A percentile compares a stretch with the other conserved stretches of the same genome.
phyloP scores from a whole-genome alignment of 2,113 vertebrate genomes.

The Oryzias melastigma region DNA sequence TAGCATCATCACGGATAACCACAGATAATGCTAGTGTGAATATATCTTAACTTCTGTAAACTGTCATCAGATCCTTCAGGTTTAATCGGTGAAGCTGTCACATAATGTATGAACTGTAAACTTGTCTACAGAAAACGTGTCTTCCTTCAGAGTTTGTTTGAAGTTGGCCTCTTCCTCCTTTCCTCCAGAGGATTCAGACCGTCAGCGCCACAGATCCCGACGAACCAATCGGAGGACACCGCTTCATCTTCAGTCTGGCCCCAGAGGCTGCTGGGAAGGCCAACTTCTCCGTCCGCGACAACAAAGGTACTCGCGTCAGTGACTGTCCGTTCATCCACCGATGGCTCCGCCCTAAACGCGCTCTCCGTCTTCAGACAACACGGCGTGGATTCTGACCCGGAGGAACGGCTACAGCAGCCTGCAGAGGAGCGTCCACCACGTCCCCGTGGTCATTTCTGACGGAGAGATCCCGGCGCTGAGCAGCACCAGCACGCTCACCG shows the following conservation, averaged over 20 bases:
- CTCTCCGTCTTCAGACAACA: constrained; percentile 85
- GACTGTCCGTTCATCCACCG: neutral
- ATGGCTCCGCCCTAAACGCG: neutral
- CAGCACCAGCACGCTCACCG: constrained; percentile 92
- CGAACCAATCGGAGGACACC: constrained; percentile 85
- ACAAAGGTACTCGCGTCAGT: constrained; percentile 82
- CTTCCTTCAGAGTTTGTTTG: no score
- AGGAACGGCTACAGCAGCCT: constrained; percentile 87
- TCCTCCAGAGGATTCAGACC: constrained; percentile 88
- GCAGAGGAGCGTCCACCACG: constrained; percentile 86
- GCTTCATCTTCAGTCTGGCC: constrained; percentile 88
- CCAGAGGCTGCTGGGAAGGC: constrained; percentile 84
- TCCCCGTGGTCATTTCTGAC: constrained; percentile 93
- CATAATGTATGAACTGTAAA: no score
- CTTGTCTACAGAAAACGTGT: no score
- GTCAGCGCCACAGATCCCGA: constrained; percentile 92
- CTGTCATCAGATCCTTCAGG: no score
- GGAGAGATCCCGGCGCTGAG: constrained; percentile 88
- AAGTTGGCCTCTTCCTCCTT: neutral
- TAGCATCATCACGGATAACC: no score
- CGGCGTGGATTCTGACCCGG: constrained; percentile 88
- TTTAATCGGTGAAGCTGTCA: no score
- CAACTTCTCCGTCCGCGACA: constrained; percentile 93
- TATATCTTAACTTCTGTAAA: no score
- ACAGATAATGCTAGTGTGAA: no score